Conservation (phyloP, 2,113 vertebrate genomes). For the Thamnophis sirtalis region DNA sequence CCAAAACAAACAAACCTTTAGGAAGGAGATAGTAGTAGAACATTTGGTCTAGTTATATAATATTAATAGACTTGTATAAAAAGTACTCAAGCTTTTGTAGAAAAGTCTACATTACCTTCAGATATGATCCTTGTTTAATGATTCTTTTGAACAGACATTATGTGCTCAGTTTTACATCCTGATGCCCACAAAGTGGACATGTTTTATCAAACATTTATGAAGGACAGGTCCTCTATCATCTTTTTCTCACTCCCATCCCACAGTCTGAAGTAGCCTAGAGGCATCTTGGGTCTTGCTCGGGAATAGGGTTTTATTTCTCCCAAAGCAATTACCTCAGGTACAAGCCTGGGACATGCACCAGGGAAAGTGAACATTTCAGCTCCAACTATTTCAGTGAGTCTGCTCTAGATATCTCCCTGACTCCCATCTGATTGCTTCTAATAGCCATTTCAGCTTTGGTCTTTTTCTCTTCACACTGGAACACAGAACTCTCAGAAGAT, state of each 20-base stretch:
- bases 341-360: background rate
- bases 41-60: background rate
- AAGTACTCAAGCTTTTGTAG: background rate
- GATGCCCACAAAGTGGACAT: background rate
- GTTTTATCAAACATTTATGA: background rate
- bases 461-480: background rate
- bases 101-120: background rate
- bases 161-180: background rate
- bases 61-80: background rate
- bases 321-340: background rate
- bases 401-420: background rate
- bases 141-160: background rate
- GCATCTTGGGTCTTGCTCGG: background rate
- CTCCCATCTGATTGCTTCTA: background rate
- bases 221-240: background rate
- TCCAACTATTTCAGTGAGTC: background rate
- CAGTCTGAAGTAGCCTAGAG: background rate
- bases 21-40: background rate
- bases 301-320: background rate
- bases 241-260: background rate
- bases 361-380: background rate
- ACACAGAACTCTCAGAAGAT: background rate
- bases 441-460: background rate
- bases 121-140: background rate
- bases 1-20: background rate